These are phyloP conservation scores for Anas georgica DNA, from an alignment of 2,797 vertebrate genomes.

Conservation along the genomic window DNA sequence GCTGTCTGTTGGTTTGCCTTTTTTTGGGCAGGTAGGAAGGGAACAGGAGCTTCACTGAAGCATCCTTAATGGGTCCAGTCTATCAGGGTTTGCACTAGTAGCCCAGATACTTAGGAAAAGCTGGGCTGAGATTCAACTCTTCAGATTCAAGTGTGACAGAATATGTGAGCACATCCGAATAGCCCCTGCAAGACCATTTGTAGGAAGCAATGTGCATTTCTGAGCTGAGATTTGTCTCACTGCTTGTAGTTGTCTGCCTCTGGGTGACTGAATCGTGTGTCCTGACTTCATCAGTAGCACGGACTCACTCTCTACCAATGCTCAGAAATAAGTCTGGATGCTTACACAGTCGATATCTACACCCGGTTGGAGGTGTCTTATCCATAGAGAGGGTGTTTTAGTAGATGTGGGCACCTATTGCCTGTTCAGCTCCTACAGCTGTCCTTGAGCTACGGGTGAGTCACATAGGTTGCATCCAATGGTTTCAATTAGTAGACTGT, in stretches of 20 bases:
- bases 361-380: background rate
- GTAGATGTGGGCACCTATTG: rapidly evolving
- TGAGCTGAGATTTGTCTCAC: background rate
- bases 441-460: background rate
- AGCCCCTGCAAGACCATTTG: background rate
- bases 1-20: rapidly evolving
- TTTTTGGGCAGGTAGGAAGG: background rate
- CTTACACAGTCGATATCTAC: no score
- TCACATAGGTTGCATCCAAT: background rate
- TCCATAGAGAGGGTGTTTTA: rapidly evolving
- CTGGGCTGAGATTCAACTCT: background rate
- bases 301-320: background rate
- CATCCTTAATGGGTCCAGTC: rapidly evolving
- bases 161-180: no score
- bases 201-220: background rate
- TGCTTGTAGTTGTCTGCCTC: background rate
- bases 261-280: no score
- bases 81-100: rapidly evolving
- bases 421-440: background rate
- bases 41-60: rapidly evolving
- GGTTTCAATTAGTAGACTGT: background rate
- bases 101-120: background rate
- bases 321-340: no score
- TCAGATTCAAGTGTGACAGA: no score
- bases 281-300: background rate